phyloP scores from a whole-genome alignment of 1,140 invertebrate species.

The Anastrepha ludens region DNA sequence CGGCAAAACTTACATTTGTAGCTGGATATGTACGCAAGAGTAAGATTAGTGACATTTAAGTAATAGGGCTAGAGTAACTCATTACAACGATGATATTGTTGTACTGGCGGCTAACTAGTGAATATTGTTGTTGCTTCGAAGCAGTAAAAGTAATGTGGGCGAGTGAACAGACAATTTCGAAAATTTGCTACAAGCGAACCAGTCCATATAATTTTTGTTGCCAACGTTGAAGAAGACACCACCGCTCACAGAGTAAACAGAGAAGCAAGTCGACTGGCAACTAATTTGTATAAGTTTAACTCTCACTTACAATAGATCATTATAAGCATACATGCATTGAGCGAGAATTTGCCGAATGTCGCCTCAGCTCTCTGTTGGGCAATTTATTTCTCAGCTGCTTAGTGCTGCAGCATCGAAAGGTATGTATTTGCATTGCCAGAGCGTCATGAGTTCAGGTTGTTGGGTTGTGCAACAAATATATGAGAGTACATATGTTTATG shows the following conservation, averaged over 20 bases:
- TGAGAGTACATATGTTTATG: neutral
- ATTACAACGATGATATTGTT: neutral
- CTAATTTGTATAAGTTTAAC: conserved; percentile 25
- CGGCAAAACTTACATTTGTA: neutral
- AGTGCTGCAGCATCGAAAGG: neutral
- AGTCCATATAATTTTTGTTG: too few relatives aligned
- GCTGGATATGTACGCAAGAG: neutral
- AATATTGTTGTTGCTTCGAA: neutral
- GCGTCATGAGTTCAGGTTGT: neutral
- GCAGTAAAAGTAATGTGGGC: neutral
- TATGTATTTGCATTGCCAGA: neutral
- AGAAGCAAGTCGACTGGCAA: neutral
- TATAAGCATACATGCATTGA: neutral
- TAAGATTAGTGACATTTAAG: neutral
- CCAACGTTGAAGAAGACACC: neutral
- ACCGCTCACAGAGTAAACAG: neutral
- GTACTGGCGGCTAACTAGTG: neutral
- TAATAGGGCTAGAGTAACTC: neutral
- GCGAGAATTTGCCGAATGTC: neutral
- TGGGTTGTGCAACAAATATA: neutral
- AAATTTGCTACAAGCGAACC: neutral
- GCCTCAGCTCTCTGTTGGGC: neutral
- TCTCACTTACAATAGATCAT: conserved; percentile 27
- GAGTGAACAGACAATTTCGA: neutral
- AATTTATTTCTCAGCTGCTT: conserved; percentile 2